Evolutionary conservation across 2,113 vertebrate genomes (phyloP), one percentile per base, ranked within the genome.

Genomic region (Myrmecobius fasciatus): DNA sequence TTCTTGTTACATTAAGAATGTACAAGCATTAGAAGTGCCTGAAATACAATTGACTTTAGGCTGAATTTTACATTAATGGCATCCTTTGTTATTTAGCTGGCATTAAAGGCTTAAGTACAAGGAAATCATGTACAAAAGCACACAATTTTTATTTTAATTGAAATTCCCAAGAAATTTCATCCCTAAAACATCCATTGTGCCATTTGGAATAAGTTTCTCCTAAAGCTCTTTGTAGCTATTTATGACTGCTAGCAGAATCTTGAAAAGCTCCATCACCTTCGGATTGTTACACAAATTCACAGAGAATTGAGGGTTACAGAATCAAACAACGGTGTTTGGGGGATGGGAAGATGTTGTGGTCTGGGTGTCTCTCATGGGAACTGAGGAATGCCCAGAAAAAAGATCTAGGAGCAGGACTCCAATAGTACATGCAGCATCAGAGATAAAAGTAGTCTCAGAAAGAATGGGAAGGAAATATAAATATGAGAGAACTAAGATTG

Each of bases 41-140:
- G 94, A 95, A 98, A 98, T 97, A 89, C 97, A 53, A 91, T 97
- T 98, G 97, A 98, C 96, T 97, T 97, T 94, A 96, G 89, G 92
- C 92, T 98, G 91, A 96, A 96, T 98, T 97, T 49, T 97, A 97
- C 97, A 92, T 93, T 96, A 98, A 92, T 97, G 60, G 20, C 92
- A 60, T 92, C 90, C 95, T 98, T 97, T 97, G 92, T 95, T 97
- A 98, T 96, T 97, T 93, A 97, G 53, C 51, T 97, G 91, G 97
- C 91, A 97, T 98, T 98, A 98, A 98, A 97, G 92, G 20, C 92
- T 97, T 96, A 97, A 97, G 95, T 95, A 97, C 94, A 97, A 97
- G 94, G 96, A 98, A 98, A 98, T 95, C 95, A 95, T 91, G 96
- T 93, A 97, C 93, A 93, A 97, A 97, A 98, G 97, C 91, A 3